These are phyloP conservation scores for Antechinus stuartii DNA, from an alignment of 2,113 vertebrate species.

Conservation along the genomic window DNA sequence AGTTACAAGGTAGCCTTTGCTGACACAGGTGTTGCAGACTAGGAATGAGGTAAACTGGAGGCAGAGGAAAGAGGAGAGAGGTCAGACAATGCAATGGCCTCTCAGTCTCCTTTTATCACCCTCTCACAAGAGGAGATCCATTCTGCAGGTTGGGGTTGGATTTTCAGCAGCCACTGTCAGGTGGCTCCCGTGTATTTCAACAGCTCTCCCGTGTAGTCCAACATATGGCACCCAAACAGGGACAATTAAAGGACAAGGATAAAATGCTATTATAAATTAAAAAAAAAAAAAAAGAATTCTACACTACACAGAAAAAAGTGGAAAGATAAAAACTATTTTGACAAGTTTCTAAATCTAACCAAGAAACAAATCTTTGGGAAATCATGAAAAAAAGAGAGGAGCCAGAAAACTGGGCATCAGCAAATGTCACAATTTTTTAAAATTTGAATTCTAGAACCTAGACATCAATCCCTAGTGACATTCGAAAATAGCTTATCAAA, in stretches of 20 bases:
- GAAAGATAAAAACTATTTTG: constrained; percentile 35
- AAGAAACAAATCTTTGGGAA: not conserved
- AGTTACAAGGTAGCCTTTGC: no score
- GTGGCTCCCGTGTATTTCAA: no score
- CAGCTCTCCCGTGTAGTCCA: no score
- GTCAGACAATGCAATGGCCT: no score
- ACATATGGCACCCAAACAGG: no score
- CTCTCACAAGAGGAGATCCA: no score
- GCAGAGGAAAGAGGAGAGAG: no score
- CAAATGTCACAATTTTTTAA: constrained; percentile 38
- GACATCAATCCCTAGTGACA: constrained; percentile 5
- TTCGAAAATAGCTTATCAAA: constrained; percentile 1
- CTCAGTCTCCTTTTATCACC: no score
- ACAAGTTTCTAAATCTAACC: not conserved
- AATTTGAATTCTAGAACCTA: constrained; percentile 49
- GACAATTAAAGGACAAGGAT: not conserved
- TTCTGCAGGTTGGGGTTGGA: no score
- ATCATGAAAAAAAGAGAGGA: constrained; percentile 6
- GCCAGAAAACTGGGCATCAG: not conserved
- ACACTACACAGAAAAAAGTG: constrained; percentile 20
- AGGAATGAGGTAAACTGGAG: no score
- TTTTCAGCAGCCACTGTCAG: no score
- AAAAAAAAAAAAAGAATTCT: constrained; percentile 55
- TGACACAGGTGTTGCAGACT: no score
- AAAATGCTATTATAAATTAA: constrained; percentile 50